Conservation (phyloP, 2,797 vertebrate species). For the Epinephelus malabaricus region DNA sequence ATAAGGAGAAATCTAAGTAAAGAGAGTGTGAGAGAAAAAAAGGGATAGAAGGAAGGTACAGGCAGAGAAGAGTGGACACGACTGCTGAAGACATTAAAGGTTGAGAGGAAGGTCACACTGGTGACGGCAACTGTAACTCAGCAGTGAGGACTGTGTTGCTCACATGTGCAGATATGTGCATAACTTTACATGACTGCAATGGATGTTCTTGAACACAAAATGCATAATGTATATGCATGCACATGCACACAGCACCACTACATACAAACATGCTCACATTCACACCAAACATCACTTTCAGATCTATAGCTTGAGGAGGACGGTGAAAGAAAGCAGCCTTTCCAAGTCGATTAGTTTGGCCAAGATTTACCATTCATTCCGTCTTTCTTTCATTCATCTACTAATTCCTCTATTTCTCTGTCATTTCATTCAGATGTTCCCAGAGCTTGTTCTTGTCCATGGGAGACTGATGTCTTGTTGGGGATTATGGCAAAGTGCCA, state of each 20-base stretch:
- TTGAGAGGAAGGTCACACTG: slow-evolving; percentile 77
- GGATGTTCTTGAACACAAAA: slow-evolving; percentile 10
- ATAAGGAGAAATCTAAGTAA: not conserved
- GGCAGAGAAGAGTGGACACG: slow-evolving; percentile 42
- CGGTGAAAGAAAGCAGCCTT: slow-evolving; percentile 41
- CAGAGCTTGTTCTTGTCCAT: slow-evolving; percentile 66
- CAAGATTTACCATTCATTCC: slow-evolving; percentile 64
- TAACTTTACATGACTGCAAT: slow-evolving; percentile 10
- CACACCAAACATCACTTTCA: slow-evolving; percentile 34
- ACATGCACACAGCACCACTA: not conserved
- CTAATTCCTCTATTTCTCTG: slow-evolving; percentile 63
- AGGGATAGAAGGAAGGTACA: slow-evolving; percentile 9
- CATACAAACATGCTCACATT: slow-evolving; percentile 27
- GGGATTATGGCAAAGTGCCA: slow-evolving; percentile 77
- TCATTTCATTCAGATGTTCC: slow-evolving; percentile 69
- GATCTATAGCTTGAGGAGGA: slow-evolving; percentile 44
- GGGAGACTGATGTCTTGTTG: slow-evolving; percentile 75
- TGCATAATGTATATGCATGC: not conserved
- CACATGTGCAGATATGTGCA: slow-evolving; percentile 8
- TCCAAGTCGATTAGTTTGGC: slow-evolving; percentile 61
- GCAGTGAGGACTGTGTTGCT: slow-evolving; percentile 15
- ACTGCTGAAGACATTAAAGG: slow-evolving; percentile 82
- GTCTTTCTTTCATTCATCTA: slow-evolving; percentile 60
- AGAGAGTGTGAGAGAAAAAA: slow-evolving; percentile 20
- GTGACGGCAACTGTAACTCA: slow-evolving; percentile 66